Conservation (phyloP, 2,888 invertebrate species). For the Cristatella mucedo region DNA sequence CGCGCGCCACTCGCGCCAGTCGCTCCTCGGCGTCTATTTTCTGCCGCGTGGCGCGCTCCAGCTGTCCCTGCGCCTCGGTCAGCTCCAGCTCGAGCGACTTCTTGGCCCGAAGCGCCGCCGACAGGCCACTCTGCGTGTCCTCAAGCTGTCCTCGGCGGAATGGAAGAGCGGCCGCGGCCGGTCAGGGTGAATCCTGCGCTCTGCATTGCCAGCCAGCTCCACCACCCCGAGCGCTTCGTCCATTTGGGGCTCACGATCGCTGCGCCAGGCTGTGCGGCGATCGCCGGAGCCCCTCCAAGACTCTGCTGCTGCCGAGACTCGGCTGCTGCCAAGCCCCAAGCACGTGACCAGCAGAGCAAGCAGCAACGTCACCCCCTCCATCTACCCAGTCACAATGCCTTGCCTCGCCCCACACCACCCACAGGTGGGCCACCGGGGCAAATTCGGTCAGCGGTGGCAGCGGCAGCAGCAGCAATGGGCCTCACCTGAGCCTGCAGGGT, state of each 20-base stretch:
- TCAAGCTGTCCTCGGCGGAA: conserved; percentile 70
- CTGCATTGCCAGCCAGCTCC: too few relatives aligned
- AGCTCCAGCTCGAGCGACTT: conserved; percentile 73
- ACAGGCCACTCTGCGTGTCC: conserved; percentile 69
- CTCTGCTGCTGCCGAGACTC: too few relatives aligned
- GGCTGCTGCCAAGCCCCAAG: too few relatives aligned
- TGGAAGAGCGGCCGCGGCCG: too few relatives aligned
- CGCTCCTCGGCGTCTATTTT: conserved; percentile 62
- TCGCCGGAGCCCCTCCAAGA: too few relatives aligned
- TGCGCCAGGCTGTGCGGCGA: too few relatives aligned
- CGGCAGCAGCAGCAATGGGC: too few relatives aligned
- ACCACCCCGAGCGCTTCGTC: too few relatives aligned
- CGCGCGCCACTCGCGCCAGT: conserved; percentile 53
- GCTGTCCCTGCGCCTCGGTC: conserved; percentile 59
- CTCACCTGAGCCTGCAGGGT: conserved; percentile 74
- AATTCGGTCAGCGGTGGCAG: conserved; percentile 84
- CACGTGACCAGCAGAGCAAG: too few relatives aligned
- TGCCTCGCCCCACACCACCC: conserved; percentile 54
- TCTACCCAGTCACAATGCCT: conserved; percentile 38
- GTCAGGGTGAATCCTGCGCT: too few relatives aligned
- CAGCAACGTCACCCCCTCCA: too few relatives aligned
- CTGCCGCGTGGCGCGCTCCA: conserved; percentile 62
- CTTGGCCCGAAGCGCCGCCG: conserved; percentile 67
- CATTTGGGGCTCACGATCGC: too few relatives aligned
- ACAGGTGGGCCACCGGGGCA: conserved; percentile 69